Conservation (phyloP, 2,797 vertebrate species). For the Pipistrellus nathusii region DNA sequence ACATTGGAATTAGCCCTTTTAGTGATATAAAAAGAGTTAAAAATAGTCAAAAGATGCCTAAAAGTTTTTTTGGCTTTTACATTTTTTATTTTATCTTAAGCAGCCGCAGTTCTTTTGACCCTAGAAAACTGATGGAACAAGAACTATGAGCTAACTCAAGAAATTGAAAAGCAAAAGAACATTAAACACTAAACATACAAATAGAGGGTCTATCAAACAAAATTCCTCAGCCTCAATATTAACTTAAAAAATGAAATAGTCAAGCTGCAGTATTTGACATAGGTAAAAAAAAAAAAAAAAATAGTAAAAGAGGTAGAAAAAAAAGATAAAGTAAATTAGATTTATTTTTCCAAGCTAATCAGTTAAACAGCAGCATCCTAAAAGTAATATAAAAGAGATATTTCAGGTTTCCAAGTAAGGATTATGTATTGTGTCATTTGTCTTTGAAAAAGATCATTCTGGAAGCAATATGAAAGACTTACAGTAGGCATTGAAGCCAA, state of each 20-base stretch:
- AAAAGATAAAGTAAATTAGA: neutral
- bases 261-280: neutral
- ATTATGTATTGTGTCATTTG: neutral
- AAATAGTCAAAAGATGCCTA: neutral
- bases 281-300: neutral
- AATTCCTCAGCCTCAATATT: neutral
- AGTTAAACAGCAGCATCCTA: neutral
- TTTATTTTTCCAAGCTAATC: neutral
- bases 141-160: neutral
- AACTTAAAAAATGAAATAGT: neutral
- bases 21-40: neutral
- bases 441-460: neutral
- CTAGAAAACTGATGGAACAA: neutral
- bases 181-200: neutral
- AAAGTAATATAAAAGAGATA: neutral
- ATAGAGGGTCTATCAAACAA: neutral
- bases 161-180: neutral
- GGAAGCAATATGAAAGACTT: neutral
- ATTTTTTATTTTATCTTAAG: neutral
- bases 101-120: neutral
- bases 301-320: neutral
- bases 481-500: neutral
- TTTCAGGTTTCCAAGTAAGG: neutral
- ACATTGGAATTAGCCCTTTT: no score
- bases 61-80: neutral